phyloP scores from a whole-genome alignment of 1,140 invertebrate genomes.

The Conus betulinus region DNA sequence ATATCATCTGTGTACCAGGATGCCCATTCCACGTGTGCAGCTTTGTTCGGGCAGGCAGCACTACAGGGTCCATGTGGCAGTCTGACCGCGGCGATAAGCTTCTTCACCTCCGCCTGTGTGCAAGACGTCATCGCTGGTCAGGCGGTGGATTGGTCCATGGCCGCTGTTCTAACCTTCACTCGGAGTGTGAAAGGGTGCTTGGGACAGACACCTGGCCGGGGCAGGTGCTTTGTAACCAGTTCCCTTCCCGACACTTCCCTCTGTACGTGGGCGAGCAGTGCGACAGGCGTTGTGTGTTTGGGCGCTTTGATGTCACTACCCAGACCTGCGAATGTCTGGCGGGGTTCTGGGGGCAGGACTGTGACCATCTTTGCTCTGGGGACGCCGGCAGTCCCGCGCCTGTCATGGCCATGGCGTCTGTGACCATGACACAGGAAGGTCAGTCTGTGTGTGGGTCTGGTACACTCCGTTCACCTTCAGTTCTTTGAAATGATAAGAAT shows the following conservation, averaged over 20 bases:
- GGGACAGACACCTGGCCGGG: conserved; percentile 27
- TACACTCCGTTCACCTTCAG: too few species aligned
- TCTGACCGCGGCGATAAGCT: conserved; percentile 10
- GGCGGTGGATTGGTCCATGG: conserved; percentile 34
- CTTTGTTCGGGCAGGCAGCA: neutral
- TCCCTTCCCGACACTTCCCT: conserved; percentile 47
- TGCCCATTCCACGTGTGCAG: neutral
- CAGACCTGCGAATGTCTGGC: conserved; percentile 47
- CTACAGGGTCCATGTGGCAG: neutral
- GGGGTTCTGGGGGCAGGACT: conserved; percentile 50
- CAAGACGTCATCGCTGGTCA: conserved; percentile 22
- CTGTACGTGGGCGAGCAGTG: conserved; percentile 43
- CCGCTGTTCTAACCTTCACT: conserved; percentile 42
- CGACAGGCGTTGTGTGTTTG: conserved; percentile 39
- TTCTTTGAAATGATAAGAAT: too few species aligned
- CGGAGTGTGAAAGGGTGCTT: conserved; percentile 38
- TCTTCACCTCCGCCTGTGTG: conserved; percentile 14
- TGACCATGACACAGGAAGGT: conserved; percentile 32
- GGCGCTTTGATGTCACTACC: conserved; percentile 13
- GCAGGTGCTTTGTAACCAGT: conserved; percentile 39
- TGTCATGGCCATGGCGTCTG: conserved; percentile 55
- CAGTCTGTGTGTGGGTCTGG: neutral
- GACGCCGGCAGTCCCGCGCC: conserved; percentile 16
- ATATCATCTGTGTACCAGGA: neutral
- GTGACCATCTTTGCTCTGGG: conserved; percentile 51